These are phyloP conservation scores for Pseudorhombus dupliciocellatus DNA, from an alignment of 2,113 vertebrate species.

Conservation along the genomic window DNA sequence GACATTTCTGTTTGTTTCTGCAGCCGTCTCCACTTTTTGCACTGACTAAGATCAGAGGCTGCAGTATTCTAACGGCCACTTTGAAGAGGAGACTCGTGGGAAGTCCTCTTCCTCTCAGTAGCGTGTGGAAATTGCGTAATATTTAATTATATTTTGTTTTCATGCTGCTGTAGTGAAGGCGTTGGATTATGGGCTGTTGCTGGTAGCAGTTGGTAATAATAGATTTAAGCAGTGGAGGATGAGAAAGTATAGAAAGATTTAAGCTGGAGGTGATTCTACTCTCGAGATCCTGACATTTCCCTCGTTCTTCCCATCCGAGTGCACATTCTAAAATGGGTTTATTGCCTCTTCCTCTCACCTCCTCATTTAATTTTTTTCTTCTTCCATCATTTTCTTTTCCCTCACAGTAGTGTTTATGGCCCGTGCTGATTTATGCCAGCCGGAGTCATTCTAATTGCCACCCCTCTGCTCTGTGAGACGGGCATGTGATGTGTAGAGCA, in stretches of 20 bases:
- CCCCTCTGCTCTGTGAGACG: constrained; percentile 25
- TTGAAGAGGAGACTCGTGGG: background rate
- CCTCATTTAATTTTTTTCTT: constrained; percentile 31
- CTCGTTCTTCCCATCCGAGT: constrained; percentile 31
- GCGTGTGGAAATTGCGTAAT: background rate
- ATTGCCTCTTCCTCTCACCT: constrained; percentile 45
- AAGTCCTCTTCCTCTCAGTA: constrained; percentile 19
- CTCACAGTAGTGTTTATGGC: constrained; percentile 44
- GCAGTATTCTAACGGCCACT: constrained; percentile 4
- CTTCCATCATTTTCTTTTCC: constrained; percentile 19
- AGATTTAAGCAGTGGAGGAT: constrained; percentile 34
- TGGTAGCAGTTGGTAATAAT: constrained; percentile 45
- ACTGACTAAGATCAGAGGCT: constrained; percentile 6
- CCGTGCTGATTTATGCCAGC: constrained; percentile 53
- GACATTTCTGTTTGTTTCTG: background rate
- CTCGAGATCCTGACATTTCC: background rate
- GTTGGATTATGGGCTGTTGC: constrained; percentile 21
- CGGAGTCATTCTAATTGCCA: constrained; percentile 52
- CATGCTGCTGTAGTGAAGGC: constrained; percentile 25
- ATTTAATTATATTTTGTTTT: constrained; percentile 32
- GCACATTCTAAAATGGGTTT: constrained; percentile 44
- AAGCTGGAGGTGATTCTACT: constrained; percentile 21
- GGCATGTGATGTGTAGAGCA: constrained; percentile 22
- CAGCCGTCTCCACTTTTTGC: background rate
- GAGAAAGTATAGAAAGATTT: constrained; percentile 25